Evolutionary conservation across 2,888 invertebrate genomes (phyloP).

Genomic region (Ophion ventricosus): DNA sequence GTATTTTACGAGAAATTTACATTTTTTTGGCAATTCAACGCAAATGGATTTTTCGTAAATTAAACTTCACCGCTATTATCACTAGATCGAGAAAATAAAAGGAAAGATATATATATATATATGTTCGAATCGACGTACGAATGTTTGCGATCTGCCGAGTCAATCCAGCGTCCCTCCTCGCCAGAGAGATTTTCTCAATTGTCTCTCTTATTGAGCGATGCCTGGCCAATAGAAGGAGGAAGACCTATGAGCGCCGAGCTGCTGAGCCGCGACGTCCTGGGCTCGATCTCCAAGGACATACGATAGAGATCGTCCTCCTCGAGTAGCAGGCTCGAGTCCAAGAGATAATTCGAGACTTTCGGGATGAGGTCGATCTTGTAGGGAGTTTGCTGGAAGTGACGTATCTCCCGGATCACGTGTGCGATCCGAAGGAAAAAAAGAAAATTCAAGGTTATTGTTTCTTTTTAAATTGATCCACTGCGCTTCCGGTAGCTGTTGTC

Average conservation of each 20-base stretch:
- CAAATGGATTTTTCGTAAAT: not conserved
- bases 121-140: not conserved
- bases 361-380: slow-evolving; percentile 95
- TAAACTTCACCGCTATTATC: too few relatives aligned
- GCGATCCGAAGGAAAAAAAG: slow-evolving; percentile 88
- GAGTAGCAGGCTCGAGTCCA: slow-evolving; percentile 91
- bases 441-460: not conserved
- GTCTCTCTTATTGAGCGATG: slow-evolving; percentile 69
- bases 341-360: slow-evolving; percentile 91
- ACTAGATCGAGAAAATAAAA: not conserved
- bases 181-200: slow-evolving; percentile 52
- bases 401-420: slow-evolving; percentile 95
- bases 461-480: not conserved
- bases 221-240: slow-evolving; percentile 72
- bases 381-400: slow-evolving; percentile 95
- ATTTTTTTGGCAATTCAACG: not conserved
- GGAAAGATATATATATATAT: too few relatives aligned
- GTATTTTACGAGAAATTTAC: not conserved
- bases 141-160: not conserved
- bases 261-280: slow-evolving; percentile 87
- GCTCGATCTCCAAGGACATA: slow-evolving; percentile 93
- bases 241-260: slow-evolving; percentile 80
- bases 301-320: slow-evolving; percentile 93
- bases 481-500: too few relatives aligned
- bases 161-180: not conserved